Conservation (phyloP, 1,140 invertebrate genomes). For the Diprion similis region DNA sequence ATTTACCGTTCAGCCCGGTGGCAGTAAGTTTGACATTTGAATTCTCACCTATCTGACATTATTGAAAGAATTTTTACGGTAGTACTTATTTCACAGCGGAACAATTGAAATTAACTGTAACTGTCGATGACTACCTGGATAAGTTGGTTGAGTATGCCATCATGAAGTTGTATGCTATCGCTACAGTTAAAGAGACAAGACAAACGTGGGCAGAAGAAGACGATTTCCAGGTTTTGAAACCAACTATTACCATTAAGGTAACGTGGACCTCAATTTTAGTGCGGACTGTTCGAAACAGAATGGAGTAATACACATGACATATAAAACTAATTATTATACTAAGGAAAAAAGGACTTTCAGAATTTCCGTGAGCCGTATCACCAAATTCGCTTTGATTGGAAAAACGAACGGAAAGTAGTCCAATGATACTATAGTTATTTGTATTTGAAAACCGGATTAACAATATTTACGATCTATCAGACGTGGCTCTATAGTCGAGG, state of each 20-base stretch:
- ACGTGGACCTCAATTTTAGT: neutral
- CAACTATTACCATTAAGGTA: slow-evolving; percentile 71
- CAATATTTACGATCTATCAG: too few relatives aligned
- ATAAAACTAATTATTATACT: too few relatives aligned
- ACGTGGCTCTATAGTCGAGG: too few relatives aligned
- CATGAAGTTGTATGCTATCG: slow-evolving; percentile 76
- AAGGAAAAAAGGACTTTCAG: too few relatives aligned
- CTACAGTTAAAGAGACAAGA: slow-evolving; percentile 73
- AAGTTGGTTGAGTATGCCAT: slow-evolving; percentile 79
- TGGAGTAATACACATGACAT: too few relatives aligned
- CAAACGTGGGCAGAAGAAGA: slow-evolving; percentile 79
- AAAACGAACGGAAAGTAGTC: too few relatives aligned
- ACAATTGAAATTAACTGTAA: slow-evolving; percentile 66
- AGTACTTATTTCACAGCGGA: slow-evolving; percentile 61
- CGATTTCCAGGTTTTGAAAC: slow-evolving; percentile 77
- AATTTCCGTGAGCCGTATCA: too few relatives aligned
- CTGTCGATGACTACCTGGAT: slow-evolving; percentile 71
- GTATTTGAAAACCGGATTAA: too few relatives aligned
- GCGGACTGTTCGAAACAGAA: too few relatives aligned
- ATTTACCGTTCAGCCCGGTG: slow-evolving; percentile 65
- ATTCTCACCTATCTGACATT: slow-evolving; percentile 36
- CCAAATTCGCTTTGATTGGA: too few relatives aligned
- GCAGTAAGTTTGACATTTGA: slow-evolving; percentile 57
- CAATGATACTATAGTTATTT: too few relatives aligned
- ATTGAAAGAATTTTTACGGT: neutral